Conservation (phyloP, 1,140 invertebrate species). For the Pachypsylla venusta region DNA sequence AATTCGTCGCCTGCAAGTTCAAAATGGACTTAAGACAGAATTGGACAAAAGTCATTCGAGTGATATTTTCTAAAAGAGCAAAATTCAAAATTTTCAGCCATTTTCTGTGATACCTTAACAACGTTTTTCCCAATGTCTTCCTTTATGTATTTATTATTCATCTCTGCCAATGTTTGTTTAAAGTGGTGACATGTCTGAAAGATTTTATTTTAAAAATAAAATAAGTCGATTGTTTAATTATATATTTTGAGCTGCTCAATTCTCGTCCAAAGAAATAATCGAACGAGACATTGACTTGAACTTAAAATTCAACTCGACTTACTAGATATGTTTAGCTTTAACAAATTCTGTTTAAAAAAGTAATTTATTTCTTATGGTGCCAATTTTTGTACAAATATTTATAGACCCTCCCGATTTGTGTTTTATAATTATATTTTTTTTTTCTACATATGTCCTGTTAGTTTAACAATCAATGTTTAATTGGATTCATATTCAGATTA, state of each 20-base stretch:
- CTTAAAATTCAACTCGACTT: too few relatives aligned
- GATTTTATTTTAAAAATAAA: too few relatives aligned
- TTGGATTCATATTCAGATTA: neutral
- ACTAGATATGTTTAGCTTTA: too few relatives aligned
- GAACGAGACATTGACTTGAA: too few relatives aligned
- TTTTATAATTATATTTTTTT: slow-evolving; percentile 6
- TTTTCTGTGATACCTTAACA: slow-evolving; percentile 1
- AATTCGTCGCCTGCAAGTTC: slow-evolving; percentile 36
- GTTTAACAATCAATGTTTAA: slow-evolving; percentile 6
- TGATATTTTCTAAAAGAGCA: neutral
- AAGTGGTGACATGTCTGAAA: too few relatives aligned
- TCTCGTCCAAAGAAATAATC: too few relatives aligned
- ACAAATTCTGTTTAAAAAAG: too few relatives aligned
- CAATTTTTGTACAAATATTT: slow-evolving; percentile 9
- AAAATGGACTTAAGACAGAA: slow-evolving; percentile 22
- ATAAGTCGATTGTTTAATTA: too few relatives aligned
- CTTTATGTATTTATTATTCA: neutral
- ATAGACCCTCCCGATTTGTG: neutral
- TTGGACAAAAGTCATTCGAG: slow-evolving; percentile 9
- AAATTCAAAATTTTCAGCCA: slow-evolving; percentile 6
- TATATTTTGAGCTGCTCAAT: too few relatives aligned
- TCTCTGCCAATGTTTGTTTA: too few relatives aligned
- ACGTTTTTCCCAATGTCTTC: slow-evolving; percentile 2
- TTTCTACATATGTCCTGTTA: slow-evolving; percentile 5
- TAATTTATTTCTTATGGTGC: neutral